Conservation (phyloP, 2,797 vertebrate species). For the Sebastolobus alascanus region DNA sequence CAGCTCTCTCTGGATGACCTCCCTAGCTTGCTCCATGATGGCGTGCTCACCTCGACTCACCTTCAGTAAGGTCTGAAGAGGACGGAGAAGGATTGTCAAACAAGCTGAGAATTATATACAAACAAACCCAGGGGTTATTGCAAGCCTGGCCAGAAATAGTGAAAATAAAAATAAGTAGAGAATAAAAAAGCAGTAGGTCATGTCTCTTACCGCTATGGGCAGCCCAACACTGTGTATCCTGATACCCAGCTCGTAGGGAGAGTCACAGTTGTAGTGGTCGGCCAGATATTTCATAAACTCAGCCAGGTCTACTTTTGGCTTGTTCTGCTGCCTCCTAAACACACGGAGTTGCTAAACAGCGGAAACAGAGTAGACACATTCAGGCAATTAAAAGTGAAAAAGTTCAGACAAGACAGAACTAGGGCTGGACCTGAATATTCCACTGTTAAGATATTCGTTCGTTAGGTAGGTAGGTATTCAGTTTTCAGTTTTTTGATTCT, state of each 20-base stretch:
- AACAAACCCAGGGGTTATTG: neutral
- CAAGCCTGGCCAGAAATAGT: neutral
- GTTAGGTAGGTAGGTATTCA: too few relatives aligned
- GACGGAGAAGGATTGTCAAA: neutral
- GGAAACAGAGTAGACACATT: constrained; percentile 23
- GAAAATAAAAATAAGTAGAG: neutral
- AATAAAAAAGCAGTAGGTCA: neutral
- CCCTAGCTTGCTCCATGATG: constrained; percentile 73
- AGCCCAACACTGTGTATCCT: constrained; percentile 84
- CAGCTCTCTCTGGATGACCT: constrained; percentile 81
- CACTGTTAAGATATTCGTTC: too few relatives aligned
- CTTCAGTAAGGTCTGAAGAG: constrained; percentile 75
- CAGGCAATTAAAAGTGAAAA: neutral
- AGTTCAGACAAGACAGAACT: neutral
- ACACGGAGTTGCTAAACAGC: constrained; percentile 79
- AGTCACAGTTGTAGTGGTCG: constrained; percentile 84
- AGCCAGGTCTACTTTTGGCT: constrained; percentile 80
- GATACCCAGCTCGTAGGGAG: constrained; percentile 86
- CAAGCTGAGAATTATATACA: neutral
- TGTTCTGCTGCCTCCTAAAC: constrained; percentile 68
- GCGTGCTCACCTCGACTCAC: constrained; percentile 60
- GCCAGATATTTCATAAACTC: constrained; percentile 86
- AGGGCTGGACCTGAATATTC: neutral
- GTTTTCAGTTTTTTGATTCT: too few relatives aligned
- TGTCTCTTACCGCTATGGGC: constrained; percentile 80